Conservation (phyloP, 2,888 invertebrate species). For the Coenonympha glycerion region DNA sequence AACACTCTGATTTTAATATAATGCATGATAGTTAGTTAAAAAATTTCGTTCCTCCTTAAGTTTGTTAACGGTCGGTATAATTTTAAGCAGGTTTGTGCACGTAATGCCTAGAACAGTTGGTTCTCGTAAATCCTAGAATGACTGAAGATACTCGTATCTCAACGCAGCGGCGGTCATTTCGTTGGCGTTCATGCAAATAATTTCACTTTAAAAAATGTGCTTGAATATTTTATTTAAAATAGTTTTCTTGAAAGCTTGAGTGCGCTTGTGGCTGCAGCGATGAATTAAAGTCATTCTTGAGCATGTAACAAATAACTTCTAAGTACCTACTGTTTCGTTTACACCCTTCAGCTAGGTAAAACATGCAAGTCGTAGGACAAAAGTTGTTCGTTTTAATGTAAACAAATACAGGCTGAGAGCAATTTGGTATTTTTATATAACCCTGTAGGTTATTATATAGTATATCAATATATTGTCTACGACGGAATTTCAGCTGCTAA, state of each 20-base stretch:
- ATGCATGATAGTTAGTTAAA: not conserved
- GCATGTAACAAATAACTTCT: constrained; percentile 17
- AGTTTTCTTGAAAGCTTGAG: not conserved
- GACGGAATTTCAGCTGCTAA: no score
- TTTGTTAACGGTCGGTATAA: constrained; percentile 14
- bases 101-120: constrained; percentile 17
- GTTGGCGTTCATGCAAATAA: constrained; percentile 6
- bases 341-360: not conserved
- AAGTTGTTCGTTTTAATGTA: no score
- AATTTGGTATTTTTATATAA: no score
- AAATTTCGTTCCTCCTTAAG: not conserved
- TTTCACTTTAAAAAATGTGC: not conserved
- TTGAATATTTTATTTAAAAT: constrained; percentile 1
- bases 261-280: not conserved
- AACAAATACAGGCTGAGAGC: no score
- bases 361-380: no score
- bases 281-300: constrained; percentile 14
- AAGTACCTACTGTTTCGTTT: not conserved
- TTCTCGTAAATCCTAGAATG: constrained; percentile 20
- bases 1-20: no score
- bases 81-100: constrained; percentile 18
- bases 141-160: constrained; percentile 20
- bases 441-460: no score
- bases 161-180: constrained; percentile 11
- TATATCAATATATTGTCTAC: no score